Base-by-base conservation (phyloP, 2,113 vertebrate species). In the Hypocryptadius cinnamomeus region DNA sequence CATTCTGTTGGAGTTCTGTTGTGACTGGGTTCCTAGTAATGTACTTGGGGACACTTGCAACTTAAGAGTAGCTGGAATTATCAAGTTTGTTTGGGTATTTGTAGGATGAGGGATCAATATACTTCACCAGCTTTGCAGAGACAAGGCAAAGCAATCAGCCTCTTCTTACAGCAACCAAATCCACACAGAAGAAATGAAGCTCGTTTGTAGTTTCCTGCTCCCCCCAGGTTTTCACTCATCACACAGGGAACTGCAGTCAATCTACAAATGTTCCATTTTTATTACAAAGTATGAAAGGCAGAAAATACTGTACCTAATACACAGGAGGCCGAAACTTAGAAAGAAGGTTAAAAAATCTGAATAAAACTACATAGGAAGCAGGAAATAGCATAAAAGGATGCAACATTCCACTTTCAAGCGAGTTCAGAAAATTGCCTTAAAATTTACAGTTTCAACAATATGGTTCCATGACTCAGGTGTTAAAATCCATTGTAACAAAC, bases 211-310 rank as follows among this genome's bases (percentile, higher is more conserved):
- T 2, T 57, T 66, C 39, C 68, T 63, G 64, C 66, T 70, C 25
- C 80, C 54, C 60, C 57, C 59, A 31, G 48, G 23, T 95, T 28
- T 90, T 31, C 91, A 96, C 91, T 97, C 72, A 97, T 56, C 94
- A 97, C 96, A 96, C 95, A 94, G 95, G 45, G 57, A 95, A 95
- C 92, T 97, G 96, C 94, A 96, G 89, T 97, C 97, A 93, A 96
- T 97, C 96, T 98, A 97, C 96, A 97, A 97, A 97, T 89, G 96
- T 98, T 98, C 92, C 64, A 30, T 96, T 98, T 98, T 98, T 98
- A 98, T 98, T 98, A 98, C 97, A 98, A 98, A 97, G 98, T 98
- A 97, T 97, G 97, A 98, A 97, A 98, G 96, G 97, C 97, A 98
- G 97, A 98, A 97, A 98, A 98, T 97, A 98, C 73, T 66, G 93